Evolutionary conservation across 2,113 vertebrate species (phyloP).

Genomic region (Megaptera novaeangliae): DNA sequence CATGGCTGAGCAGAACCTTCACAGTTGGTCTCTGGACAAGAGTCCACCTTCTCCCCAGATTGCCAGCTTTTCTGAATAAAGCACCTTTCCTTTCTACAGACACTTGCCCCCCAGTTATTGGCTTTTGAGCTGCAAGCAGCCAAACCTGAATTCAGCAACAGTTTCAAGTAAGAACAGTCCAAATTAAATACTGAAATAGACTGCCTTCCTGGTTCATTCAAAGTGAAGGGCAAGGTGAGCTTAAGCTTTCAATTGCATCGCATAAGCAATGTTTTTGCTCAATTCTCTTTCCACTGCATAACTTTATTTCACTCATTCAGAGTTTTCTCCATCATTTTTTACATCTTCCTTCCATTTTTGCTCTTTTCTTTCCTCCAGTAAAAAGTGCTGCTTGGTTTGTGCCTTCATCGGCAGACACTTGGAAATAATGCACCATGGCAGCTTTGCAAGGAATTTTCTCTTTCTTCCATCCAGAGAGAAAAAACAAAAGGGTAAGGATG

Average conservation of each 20-base stretch:
- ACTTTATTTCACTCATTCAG: constrained; percentile 42
- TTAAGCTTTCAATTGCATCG: not conserved
- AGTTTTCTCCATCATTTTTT: constrained; percentile 51
- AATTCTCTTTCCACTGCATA: constrained; percentile 35
- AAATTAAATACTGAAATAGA: constrained; percentile 10
- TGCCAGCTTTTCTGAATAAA: not conserved
- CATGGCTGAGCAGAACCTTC: not conserved
- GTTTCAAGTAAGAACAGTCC: not conserved
- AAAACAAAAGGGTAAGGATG: constrained; percentile 75
- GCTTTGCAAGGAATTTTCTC: constrained; percentile 64
- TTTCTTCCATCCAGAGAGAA: constrained; percentile 62
- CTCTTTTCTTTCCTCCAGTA: constrained; percentile 40
- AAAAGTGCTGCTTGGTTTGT: constrained; percentile 26
- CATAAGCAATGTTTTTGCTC: constrained; percentile 18
- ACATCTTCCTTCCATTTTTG: not conserved
- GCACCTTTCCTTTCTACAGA: not conserved
- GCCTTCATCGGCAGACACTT: not conserved
- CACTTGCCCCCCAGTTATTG: not conserved
- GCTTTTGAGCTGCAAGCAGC: not conserved
- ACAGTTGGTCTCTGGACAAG: not conserved
- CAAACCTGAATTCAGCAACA: not conserved
- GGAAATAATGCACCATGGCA: constrained; percentile 57
- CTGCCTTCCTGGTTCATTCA: not conserved
- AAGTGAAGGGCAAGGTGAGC: not conserved
- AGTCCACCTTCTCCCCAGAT: not conserved